phyloP scores from a whole-genome alignment of 2,888 invertebrate genomes.

The Lagria hirta region DNA sequence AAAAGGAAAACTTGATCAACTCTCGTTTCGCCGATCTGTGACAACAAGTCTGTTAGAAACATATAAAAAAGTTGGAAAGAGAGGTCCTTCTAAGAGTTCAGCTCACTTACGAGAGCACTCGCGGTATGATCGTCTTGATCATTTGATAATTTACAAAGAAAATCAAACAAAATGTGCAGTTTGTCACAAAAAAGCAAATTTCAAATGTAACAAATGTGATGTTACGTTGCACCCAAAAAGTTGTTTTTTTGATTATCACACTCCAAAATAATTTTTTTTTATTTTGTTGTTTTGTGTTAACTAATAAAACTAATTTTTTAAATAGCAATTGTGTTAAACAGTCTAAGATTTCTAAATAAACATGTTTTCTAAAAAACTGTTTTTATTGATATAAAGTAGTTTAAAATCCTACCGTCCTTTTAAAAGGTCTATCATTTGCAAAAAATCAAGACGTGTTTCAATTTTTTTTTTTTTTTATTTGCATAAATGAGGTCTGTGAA shows the following conservation, averaged over 20 bases:
- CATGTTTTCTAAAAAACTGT: no score
- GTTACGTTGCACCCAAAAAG: constrained; percentile 9
- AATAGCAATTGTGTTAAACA: no score
- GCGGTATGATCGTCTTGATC: constrained; percentile 22
- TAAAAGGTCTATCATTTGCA: no score
- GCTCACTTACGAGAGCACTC: constrained; percentile 6
- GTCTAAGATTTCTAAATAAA: no score
- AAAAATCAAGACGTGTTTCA: no score
- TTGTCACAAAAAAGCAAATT: constrained; percentile 19
- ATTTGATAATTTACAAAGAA: constrained; percentile 20
- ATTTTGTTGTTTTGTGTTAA: no score
- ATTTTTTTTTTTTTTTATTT: no score
- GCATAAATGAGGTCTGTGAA: no score
- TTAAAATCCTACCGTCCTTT: no score
- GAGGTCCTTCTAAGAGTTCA: constrained; percentile 2
- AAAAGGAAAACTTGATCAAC: constrained; percentile 32
- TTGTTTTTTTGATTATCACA: constrained; percentile 1
- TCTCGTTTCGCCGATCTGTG: constrained; percentile 31
- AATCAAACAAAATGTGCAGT: constrained; percentile 22
- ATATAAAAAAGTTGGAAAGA: constrained; percentile 5
- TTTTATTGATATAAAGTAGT: no score
- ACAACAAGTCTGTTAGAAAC: constrained; percentile 24
- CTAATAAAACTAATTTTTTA: no score
- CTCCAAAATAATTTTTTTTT: no score
- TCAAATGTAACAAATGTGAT: constrained; percentile 22